Conservation (phyloP, 2,888 invertebrate genomes). For the Empis stercorea region DNA sequence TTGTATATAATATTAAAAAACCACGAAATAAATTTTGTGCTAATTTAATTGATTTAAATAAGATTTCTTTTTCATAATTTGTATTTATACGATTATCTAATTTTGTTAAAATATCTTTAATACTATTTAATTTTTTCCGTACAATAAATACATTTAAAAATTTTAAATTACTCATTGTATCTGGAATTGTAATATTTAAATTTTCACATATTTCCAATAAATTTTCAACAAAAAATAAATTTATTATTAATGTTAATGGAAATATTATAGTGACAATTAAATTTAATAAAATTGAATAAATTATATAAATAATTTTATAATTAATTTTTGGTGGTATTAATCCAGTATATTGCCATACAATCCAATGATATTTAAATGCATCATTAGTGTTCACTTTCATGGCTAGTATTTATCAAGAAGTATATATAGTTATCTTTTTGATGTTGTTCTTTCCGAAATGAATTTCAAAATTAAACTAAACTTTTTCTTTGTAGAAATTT, state of each 20-base stretch:
- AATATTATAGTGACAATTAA: slow-evolving; percentile 23
- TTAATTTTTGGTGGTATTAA: slow-evolving; percentile 16
- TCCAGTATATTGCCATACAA: slow-evolving; percentile 25
- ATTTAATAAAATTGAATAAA: slow-evolving; percentile 20
- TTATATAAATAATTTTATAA: slow-evolving; percentile 12
- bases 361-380: slow-evolving; percentile 27
- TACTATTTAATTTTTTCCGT: slow-evolving; percentile 18
- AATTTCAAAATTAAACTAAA: not conserved
- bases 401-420: no score
- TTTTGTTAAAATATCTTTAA: slow-evolving; percentile 16
- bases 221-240: slow-evolving; percentile 20
- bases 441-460: no score
- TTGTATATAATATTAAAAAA: slow-evolving; percentile 20
- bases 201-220: slow-evolving; percentile 25
- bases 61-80: slow-evolving; percentile 15
- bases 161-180: slow-evolving; percentile 26
- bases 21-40: slow-evolving; percentile 19
- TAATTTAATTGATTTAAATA: slow-evolving; percentile 16
- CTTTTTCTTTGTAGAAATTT: not conserved
- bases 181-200: slow-evolving; percentile 27
- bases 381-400: slow-evolving; percentile 15
- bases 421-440: no score
- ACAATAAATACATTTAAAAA: slow-evolving; percentile 25
- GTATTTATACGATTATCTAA: slow-evolving; percentile 18
- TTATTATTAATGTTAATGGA: slow-evolving; percentile 23